A percentile compares a stretch with the other conserved stretches of the same genome.
Evolutionary conservation across 2,113 vertebrate genomes (phyloP).

Genomic region (Coturnix japonica): DNA sequence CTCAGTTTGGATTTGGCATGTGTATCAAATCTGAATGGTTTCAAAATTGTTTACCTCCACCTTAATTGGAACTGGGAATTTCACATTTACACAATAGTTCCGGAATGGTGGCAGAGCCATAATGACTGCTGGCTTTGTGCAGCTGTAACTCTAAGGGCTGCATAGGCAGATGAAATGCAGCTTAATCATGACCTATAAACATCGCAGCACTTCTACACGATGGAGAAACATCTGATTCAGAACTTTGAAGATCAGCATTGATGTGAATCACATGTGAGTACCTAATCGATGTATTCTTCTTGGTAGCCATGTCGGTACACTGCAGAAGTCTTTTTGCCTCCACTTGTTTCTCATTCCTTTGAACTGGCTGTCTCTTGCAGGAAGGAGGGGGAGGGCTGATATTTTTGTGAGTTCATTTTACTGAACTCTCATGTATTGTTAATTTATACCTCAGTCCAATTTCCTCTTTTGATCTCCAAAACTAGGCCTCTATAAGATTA

Average conservation of each 20-base stretch:
- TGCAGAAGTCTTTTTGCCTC: not conserved
- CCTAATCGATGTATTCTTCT: not conserved
- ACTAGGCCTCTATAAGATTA: rapidly evolving
- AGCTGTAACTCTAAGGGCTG: not conserved
- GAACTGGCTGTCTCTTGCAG: not conserved
- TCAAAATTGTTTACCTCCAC: not conserved
- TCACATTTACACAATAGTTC: rapidly evolving
- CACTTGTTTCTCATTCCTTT: not conserved
- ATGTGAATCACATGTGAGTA: not conserved
- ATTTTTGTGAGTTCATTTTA: not conserved
- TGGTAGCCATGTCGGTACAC: rapidly evolving
- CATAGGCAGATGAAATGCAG: not conserved
- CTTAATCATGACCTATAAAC: rapidly evolving
- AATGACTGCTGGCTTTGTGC: not conserved
- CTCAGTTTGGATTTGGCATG: too few relatives aligned
- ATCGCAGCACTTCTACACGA: not conserved
- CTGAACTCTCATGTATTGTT: rapidly evolving
- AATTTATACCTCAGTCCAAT: not conserved
- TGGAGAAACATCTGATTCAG: not conserved
- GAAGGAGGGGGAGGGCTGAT: rapidly evolving
- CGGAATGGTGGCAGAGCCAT: not conserved
- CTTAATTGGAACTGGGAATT: not conserved
- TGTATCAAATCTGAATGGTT: not conserved
- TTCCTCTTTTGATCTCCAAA: not conserved
- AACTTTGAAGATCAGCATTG: not conserved